Conservation (phyloP, 2,113 vertebrate genomes). For the Poecilia latipinna region DNA sequence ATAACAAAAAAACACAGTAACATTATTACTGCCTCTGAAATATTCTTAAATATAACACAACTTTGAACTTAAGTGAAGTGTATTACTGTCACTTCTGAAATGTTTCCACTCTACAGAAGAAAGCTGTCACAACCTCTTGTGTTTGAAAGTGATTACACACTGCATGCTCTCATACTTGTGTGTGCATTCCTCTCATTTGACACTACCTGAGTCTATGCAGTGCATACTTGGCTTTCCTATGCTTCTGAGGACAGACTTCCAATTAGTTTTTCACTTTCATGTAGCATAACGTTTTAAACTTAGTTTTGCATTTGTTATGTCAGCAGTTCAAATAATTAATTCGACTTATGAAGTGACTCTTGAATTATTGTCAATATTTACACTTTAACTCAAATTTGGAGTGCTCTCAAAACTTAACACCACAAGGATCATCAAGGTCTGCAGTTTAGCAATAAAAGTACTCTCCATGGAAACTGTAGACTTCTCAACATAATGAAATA, state of each 20-base stretch:
- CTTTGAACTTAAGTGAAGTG: slow-evolving; percentile 16
- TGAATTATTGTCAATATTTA: slow-evolving; percentile 35
- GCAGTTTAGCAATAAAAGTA: not conserved
- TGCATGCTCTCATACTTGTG: not conserved
- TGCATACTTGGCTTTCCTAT: slow-evolving; percentile 1
- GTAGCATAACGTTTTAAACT: slow-evolving; percentile 19
- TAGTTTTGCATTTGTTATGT: slow-evolving; percentile 36
- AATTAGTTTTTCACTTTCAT: slow-evolving; percentile 27
- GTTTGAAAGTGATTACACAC: slow-evolving; percentile 29
- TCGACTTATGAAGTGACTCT: slow-evolving; percentile 37
- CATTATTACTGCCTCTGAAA: not conserved
- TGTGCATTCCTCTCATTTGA: slow-evolving; percentile 27
- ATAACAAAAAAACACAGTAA: not conserved
- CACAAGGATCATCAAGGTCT: slow-evolving; percentile 4
- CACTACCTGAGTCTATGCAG: slow-evolving; percentile 11
- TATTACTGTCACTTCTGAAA: slow-evolving; percentile 7
- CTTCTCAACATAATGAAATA: not conserved
- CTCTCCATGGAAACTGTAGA: not conserved
- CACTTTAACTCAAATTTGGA: slow-evolving; percentile 4
- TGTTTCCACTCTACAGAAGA: slow-evolving; percentile 9
- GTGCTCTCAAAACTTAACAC: slow-evolving; percentile 6
- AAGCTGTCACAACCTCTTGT: slow-evolving; percentile 19
- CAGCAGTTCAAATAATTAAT: slow-evolving; percentile 49
- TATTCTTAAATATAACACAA: slow-evolving; percentile 3
- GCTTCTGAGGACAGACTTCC: slow-evolving; percentile 15